Percentiles rank a stretch among this genome's conserved stretches.
phyloP scores from a whole-genome alignment of 2,888 invertebrate genomes.

The Acronicta aceris region DNA sequence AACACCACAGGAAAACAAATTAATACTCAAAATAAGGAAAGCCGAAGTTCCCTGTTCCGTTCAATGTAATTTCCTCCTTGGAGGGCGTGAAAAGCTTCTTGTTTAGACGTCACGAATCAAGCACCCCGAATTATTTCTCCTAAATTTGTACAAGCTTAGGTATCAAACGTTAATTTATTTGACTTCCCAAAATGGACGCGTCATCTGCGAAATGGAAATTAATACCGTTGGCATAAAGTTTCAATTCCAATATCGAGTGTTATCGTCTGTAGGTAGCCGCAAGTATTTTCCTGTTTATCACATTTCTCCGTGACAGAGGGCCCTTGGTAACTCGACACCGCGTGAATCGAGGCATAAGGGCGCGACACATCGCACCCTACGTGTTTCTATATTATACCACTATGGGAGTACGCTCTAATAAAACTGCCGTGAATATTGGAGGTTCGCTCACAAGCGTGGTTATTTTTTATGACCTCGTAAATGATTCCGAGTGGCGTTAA shows the following conservation, averaged over 20 bases:
- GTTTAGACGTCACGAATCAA: conserved; percentile 50
- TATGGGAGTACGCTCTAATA: conserved; percentile 53
- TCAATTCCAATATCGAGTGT: conserved; percentile 36
- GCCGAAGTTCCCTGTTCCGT: conserved; percentile 32
- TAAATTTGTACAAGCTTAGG: conserved; percentile 30
- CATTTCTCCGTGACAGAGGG: conserved; percentile 61
- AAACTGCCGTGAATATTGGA: conserved; percentile 53
- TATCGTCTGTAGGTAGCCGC: conserved; percentile 45
- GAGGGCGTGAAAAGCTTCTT: conserved; percentile 37
- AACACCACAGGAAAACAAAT: conserved; percentile 50
- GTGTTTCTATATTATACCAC: conserved; percentile 49
- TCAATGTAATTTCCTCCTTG: conserved; percentile 51
- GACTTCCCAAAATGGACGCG: conserved; percentile 55
- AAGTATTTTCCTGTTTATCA: conserved; percentile 75
- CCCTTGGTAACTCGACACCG: conserved; percentile 67
- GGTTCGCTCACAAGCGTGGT: conserved; percentile 59
- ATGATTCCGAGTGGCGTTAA: conserved; percentile 54
- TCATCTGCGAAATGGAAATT: conserved; percentile 45
- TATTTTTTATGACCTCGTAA: conserved; percentile 63
- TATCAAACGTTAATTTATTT: conserved; percentile 48
- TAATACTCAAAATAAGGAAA: conserved; percentile 51
- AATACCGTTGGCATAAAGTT: conserved; percentile 41
- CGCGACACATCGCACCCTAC: conserved; percentile 64
- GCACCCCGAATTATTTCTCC: conserved; percentile 34
- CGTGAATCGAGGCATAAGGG: conserved; percentile 69